These are phyloP conservation scores for Phocoena sinus DNA, from an alignment of 2,113 vertebrate genomes.

Conservation along the genomic window DNA sequence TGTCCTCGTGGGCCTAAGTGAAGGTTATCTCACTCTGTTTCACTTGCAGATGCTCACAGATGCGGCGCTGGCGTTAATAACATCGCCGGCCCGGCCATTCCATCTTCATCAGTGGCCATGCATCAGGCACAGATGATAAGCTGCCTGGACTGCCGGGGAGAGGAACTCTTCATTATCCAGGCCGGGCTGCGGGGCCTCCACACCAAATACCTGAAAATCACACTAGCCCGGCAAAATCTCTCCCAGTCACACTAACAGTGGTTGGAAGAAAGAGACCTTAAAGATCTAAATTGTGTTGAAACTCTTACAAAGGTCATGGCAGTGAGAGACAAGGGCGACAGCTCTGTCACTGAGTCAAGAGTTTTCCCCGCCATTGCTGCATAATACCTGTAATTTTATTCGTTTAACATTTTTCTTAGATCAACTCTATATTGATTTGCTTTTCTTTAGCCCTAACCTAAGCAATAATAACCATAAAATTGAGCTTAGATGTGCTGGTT, in stretches of 20 bases:
- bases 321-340: background rate
- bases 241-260: background rate
- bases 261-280: background rate
- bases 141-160: conserved; percentile 71
- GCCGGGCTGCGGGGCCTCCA: conserved; percentile 52
- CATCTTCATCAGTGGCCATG: conserved; percentile 78
- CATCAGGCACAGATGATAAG: conserved; percentile 60
- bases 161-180: conserved; percentile 72
- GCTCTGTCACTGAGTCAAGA: background rate
- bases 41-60: conserved; percentile 71
- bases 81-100: conserved; percentile 52
- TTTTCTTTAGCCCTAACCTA: background rate
- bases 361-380: background rate
- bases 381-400: background rate
- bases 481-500: background rate
- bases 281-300: background rate
- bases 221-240: background rate
- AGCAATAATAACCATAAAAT: background rate
- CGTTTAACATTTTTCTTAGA: background rate
- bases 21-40: conserved; percentile 80
- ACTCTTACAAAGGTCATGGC: background rate
- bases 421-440: background rate
- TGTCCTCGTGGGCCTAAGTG: conserved; percentile 73
- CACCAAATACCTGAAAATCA: conserved; percentile 63
- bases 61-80: conserved; percentile 67